These are phyloP conservation scores for Orthosia cruda DNA, from an alignment of 2,888 invertebrate species.

Conservation along the genomic window DNA sequence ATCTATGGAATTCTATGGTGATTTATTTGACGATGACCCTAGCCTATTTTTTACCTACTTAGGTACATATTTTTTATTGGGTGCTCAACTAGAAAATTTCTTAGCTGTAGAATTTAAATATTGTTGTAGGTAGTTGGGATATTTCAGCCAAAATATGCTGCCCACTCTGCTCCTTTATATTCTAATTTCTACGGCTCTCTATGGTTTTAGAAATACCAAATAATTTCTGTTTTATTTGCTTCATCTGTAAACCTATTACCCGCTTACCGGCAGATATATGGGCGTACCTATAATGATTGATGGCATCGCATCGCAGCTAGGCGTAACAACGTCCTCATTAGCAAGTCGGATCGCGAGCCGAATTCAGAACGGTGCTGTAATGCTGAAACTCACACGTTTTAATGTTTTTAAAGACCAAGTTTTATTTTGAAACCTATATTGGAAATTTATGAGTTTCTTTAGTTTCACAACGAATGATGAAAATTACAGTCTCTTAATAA, in stretches of 20 bases:
- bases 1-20: background rate
- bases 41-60: too few relatives aligned
- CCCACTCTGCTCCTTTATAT: too few relatives aligned
- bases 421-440: background rate
- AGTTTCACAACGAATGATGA: background rate
- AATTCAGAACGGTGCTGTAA: conserved; percentile 44
- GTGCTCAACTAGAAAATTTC: too few relatives aligned
- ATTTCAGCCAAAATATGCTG: too few relatives aligned
- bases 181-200: too few relatives aligned
- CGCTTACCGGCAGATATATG: conserved; percentile 53
- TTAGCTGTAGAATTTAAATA: background rate
- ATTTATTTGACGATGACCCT: background rate
- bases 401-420: background rate
- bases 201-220: too few relatives aligned
- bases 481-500: background rate
- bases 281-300: conserved; percentile 68
- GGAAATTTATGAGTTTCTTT: too few relatives aligned
- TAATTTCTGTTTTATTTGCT: background rate
- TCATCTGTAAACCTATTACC: conserved; percentile 17
- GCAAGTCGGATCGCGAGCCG: conserved; percentile 68
- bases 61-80: too few relatives aligned
- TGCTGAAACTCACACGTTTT: conserved; percentile 51
- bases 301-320: conserved; percentile 45
- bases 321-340: conserved; percentile 69
- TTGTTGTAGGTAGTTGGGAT: too few relatives aligned